phyloP scores from a whole-genome alignment of 2,888 invertebrate genomes.

The Drosophila kambysellisi region DNA sequence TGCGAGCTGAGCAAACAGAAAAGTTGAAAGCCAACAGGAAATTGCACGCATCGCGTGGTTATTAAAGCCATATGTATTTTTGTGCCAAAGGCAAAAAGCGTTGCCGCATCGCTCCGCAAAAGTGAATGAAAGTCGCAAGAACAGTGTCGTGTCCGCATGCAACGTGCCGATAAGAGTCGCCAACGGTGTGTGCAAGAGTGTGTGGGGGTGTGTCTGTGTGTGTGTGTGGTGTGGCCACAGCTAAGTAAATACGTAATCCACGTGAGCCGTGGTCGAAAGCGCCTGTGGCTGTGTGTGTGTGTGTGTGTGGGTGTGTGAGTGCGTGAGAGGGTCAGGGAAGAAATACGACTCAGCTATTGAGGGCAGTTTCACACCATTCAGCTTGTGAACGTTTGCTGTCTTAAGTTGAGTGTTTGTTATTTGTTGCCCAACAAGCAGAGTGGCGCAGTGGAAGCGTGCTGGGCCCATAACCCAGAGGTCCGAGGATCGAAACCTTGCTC shows the following conservation, averaged over 20 bases:
- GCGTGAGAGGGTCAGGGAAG: not conserved
- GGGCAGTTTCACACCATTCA: not conserved
- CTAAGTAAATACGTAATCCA: conserved; percentile 74
- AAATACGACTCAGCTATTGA: not conserved
- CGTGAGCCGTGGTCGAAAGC: conserved; percentile 40
- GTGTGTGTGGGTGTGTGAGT: conserved; percentile 3
- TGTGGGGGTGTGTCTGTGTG: conserved; percentile 5
- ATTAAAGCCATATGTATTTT: conserved; percentile 79
- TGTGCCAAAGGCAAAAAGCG: conserved; percentile 67
- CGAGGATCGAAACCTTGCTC: conserved; percentile 86
- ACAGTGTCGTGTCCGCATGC: conserved; percentile 49
- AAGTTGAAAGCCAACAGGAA: conserved; percentile 60
- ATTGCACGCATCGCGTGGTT: conserved; percentile 56
- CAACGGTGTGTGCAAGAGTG: conserved; percentile 36
- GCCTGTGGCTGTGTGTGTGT: conserved; percentile 2
- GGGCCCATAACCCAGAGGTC: conserved; percentile 90
- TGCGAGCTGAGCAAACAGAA: conserved; percentile 57
- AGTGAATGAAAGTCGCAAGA: not conserved
- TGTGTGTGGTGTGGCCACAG: conserved; percentile 46
- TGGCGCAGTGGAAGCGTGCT: conserved; percentile 93
- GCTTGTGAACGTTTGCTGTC: not conserved
- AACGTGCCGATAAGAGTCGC: conserved; percentile 64
- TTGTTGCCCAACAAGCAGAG: conserved; percentile 86
- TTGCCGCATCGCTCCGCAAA: conserved; percentile 7
- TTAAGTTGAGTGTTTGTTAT: conserved; percentile 12